Evolutionary conservation across 53 echinoderm and acorn worm species (phyloP).

Genomic region (Holothuria leucospilota): DNA sequence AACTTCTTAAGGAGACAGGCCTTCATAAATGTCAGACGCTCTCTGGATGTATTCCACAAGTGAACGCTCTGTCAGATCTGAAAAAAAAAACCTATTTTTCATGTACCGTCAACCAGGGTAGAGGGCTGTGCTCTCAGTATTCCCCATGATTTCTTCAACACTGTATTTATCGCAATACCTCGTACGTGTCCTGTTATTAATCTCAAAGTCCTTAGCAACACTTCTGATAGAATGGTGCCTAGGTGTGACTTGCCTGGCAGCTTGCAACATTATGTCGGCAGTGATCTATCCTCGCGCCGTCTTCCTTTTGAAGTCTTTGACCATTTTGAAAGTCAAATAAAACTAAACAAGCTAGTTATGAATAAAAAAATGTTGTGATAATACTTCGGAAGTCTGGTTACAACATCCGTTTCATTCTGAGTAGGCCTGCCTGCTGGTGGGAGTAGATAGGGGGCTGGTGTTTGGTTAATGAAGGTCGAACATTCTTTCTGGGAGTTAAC

Average conservation of each 20-base stretch:
- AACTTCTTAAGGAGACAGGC: constrained; percentile 3
- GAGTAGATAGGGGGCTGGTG: no score
- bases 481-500: no score
- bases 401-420: no score
- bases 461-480: no score
- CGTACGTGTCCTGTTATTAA: neutral
- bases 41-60: neutral
- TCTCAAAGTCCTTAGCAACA: neutral
- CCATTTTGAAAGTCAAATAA: neutral
- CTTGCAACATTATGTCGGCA: neutral
- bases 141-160: constrained; percentile 1
- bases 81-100: neutral
- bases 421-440: no score
- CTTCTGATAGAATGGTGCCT: constrained; percentile 3
- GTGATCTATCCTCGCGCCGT: neutral
- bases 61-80: neutral
- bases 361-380: neutral
- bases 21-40: constrained; percentile 20
- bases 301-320: constrained; percentile 11
- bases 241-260: neutral
- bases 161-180: constrained; percentile 20
- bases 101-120: neutral
- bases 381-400: no score
- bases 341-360: neutral
- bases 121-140: neutral